phyloP scores from a whole-genome alignment of 2,113 vertebrate species.

The Brachyhypopomus occidentalis region DNA sequence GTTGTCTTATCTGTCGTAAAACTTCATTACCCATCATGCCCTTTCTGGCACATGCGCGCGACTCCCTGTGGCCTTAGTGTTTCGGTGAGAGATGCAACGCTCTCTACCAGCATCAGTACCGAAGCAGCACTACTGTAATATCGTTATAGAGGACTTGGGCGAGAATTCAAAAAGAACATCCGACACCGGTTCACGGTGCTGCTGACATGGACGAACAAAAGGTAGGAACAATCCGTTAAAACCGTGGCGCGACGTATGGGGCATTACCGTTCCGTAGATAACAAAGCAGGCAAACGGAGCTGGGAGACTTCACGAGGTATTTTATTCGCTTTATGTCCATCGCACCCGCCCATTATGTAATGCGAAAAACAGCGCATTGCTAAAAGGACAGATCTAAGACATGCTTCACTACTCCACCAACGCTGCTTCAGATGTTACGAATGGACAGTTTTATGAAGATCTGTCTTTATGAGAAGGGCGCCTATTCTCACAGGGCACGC shows the following conservation, averaged over 20 bases:
- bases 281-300: conserved; percentile 65
- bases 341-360: conserved; percentile 11
- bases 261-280: conserved; percentile 60
- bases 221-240: conserved; percentile 66
- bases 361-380: neutral
- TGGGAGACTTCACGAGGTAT: neutral
- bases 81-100: conserved; percentile 70
- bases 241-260: conserved; percentile 56
- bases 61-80: conserved; percentile 50
- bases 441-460: no score
- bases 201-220: conserved; percentile 76
- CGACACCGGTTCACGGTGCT: conserved; percentile 48
- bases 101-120: conserved; percentile 74
- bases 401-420: neutral
- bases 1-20: neutral
- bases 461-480: no score
- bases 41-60: conserved; percentile 63
- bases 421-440: neutral
- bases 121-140: conserved; percentile 50
- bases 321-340: neutral
- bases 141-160: conserved; percentile 30
- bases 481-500: no score
- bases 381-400: neutral
- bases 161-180: conserved; percentile 31
- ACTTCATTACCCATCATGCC: conserved; percentile 68